Evolutionary conservation across 53 echinoderm and acorn worm genomes (phyloP).

Genomic region (Antedon mediterranea): DNA sequence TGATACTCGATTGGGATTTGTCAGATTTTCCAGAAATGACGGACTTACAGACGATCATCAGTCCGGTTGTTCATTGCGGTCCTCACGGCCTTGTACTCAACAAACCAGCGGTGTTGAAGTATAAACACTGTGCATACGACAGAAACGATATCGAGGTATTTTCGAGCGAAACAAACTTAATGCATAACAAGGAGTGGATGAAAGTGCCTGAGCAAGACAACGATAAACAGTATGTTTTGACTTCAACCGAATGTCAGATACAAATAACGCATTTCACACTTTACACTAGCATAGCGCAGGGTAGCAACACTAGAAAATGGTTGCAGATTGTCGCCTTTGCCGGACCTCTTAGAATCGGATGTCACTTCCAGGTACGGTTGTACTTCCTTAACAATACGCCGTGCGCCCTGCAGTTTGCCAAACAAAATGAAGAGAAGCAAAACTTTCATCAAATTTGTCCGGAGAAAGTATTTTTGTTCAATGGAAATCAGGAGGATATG

Average conservation of each 20-base stretch:
- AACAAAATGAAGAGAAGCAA: constrained; percentile 51
- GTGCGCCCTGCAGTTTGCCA: constrained; percentile 83
- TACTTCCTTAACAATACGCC: constrained; percentile 88
- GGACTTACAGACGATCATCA: constrained; percentile 40
- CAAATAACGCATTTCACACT: constrained; percentile 67
- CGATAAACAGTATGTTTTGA: constrained; percentile 25
- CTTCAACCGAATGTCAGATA: constrained; percentile 51
- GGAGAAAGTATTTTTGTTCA: constrained; percentile 44
- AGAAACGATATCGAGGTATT: constrained; percentile 28
- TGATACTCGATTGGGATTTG: constrained; percentile 83
- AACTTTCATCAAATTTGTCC: constrained; percentile 38
- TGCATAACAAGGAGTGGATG: constrained; percentile 52
- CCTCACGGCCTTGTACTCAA: constrained; percentile 62
- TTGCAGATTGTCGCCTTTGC: constrained; percentile 74
- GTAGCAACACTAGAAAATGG: constrained; percentile 51
- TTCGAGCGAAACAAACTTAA: constrained; percentile 69
- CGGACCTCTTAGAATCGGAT: constrained; percentile 23
- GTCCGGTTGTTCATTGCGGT: constrained; percentile 86
- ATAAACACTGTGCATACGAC: constrained; percentile 68
- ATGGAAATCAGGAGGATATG: constrained; percentile 43
- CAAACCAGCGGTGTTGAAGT: constrained; percentile 56
- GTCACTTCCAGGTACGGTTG: constrained; percentile 53
- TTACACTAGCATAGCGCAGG: constrained; percentile 63
- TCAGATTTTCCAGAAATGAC: constrained; percentile 57
- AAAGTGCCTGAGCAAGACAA: constrained; percentile 1